Evolutionary conservation across 2,888 invertebrate species (phyloP).

Genomic region (Metopia argyrocephala): DNA sequence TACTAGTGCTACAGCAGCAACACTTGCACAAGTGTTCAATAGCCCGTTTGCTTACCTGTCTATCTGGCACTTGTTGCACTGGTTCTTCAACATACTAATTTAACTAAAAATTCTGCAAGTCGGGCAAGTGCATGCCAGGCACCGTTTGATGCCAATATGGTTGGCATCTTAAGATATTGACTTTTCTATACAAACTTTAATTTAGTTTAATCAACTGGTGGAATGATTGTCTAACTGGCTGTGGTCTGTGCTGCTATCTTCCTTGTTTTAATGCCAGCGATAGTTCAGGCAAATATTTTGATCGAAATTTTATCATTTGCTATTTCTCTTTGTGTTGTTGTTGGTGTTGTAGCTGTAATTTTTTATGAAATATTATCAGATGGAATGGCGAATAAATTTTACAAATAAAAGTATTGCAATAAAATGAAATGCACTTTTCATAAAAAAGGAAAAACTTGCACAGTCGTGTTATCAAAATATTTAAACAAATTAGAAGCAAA

Average conservation of each 20-base stretch:
- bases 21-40: neutral
- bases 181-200: neutral
- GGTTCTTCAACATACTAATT: constrained; percentile 46
- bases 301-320: constrained; percentile 57
- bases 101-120: constrained; percentile 25
- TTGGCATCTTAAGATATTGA: constrained; percentile 18
- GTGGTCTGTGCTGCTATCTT: constrained; percentile 51
- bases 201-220: neutral
- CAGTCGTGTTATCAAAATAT: no score
- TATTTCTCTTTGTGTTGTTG: constrained; percentile 10
- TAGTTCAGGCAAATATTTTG: constrained; percentile 62
- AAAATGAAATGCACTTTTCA: no score
- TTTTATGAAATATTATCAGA: constrained; percentile 35
- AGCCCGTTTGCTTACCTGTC: neutral
- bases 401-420: constrained; percentile 16
- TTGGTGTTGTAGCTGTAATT: neutral
- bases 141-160: constrained; percentile 21
- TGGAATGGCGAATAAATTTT: constrained; percentile 44
- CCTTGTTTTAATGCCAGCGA: constrained; percentile 40
- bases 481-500: no score
- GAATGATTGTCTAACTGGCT: constrained; percentile 8
- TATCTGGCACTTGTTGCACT: constrained; percentile 60
- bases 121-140: constrained; percentile 45
- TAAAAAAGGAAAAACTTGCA: no score
- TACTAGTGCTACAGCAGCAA: constrained; percentile 15